A percentile compares a stretch with the other conserved stretches of the same genome.
phyloP scores from a whole-genome alignment of 2,888 invertebrate species.

The Ptilodon capucinus region DNA sequence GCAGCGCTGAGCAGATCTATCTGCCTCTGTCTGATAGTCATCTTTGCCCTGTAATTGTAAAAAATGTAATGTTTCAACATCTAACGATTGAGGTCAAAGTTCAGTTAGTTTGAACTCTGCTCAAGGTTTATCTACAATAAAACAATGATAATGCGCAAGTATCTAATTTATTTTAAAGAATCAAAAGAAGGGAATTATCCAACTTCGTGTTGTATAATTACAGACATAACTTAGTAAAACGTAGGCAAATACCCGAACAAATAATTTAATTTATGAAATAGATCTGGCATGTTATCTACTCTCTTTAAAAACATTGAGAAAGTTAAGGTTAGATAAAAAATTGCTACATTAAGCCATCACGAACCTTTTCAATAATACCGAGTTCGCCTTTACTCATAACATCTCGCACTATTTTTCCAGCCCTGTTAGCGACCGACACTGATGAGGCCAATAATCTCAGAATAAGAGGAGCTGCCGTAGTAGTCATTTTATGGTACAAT shows the following conservation, averaged over 20 bases:
- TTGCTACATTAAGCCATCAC: not conserved
- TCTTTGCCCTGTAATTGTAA: conserved; percentile 86
- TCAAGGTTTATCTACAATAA: not conserved
- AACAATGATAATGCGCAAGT: too few relatives aligned
- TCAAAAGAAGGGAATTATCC: too few relatives aligned
- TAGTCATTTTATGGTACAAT: conserved; percentile 75
- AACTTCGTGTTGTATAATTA: not conserved
- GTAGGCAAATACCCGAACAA: too few relatives aligned
- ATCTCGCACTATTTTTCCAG: conserved; percentile 95
- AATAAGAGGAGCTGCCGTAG: conserved; percentile 84
- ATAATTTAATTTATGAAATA: too few relatives aligned
- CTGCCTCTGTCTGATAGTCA: conserved; percentile 99
- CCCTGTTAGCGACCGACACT: conserved; percentile 89
- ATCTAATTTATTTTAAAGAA: too few relatives aligned
- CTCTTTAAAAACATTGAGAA: too few relatives aligned
- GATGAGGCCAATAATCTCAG: conserved; percentile 90
- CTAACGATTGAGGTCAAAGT: not conserved
- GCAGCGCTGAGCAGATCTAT: conserved; percentile 96
- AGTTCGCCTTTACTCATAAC: conserved; percentile 94
- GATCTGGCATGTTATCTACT: too few relatives aligned
- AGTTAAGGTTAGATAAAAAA: not conserved
- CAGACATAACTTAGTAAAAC: not conserved
- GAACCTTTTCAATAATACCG: conserved; percentile 95
- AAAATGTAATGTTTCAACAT: not conserved
- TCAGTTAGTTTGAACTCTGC: not conserved